Evolutionary conservation across 2,113 vertebrate genomes (phyloP), one percentile per base, ranked within the genome.

Genomic region (Actinemys pallida): DNA sequence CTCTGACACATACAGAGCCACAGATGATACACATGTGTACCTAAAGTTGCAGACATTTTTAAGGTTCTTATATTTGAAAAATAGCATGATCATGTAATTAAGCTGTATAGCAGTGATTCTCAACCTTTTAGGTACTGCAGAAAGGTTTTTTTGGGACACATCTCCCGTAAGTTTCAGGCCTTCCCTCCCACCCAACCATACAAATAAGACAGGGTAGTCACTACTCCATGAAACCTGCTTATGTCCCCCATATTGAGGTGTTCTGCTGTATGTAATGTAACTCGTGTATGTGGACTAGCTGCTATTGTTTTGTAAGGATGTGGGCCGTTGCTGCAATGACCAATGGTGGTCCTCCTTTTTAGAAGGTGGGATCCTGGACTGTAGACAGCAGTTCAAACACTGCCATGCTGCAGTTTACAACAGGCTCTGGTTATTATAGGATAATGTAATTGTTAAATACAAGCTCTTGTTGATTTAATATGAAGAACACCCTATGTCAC

Each of bases 271-370:
- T 76, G 22, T 42, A 45, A 75, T 10, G 19, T 83, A 50, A 1
- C 31, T 10, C 42, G 0, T 1, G 7, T 56, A 82, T 2, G 2
- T 1, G 83, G 78, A 82, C 83, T 50, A 75, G 25, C 1, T 31
- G 78, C 49, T 86, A n/a, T 27, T 20, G 57, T 29, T 75, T 22
- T 24, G 75, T 49, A 24, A 62, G 72, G 84, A 16, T 45, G 45
- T 49, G 31, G 35, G 79, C 2, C 52, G 79, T 31, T 96, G 88
- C 54, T 78, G 53, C 19, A 29, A 80, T 72, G 52, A 57, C 78
- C 54, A 10, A 2, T 0, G 10, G 80, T 49, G 0, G 0, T 42
- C 10, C 22, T 76, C 22, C 10, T 45, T 8, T 82, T 24, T 10
- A 31, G 31, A 35, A 82, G 79, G 31, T 3, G 45, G 56, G 13